A percentile compares a stretch with the other conserved stretches of the same genome.
These are phyloP conservation scores for Phoenicopterus ruber DNA, from an alignment of 2,113 vertebrate species.

Conservation along the genomic window DNA sequence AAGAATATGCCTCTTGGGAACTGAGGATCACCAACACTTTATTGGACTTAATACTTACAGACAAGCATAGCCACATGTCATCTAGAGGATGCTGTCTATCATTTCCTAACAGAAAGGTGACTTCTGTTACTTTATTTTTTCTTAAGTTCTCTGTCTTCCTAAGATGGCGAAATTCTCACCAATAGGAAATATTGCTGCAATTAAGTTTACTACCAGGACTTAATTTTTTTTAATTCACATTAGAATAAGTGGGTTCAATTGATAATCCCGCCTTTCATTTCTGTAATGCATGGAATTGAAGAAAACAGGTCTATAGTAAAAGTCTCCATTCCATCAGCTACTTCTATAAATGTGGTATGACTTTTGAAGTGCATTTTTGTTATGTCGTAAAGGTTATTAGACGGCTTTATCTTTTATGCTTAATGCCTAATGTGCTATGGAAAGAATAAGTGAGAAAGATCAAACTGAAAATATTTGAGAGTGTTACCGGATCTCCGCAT, in stretches of 20 bases:
- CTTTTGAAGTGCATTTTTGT: background rate
- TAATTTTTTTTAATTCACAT: background rate
- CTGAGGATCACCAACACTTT: background rate
- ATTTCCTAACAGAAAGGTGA: background rate
- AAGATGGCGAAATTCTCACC: background rate
- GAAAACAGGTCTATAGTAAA: background rate
- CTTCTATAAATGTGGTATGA: background rate
- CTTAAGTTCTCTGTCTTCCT: background rate
- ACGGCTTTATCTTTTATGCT: background rate
- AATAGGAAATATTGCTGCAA: background rate
- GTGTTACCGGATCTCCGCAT: background rate
- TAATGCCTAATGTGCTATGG: background rate
- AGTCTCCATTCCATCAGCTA: background rate
- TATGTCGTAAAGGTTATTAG: background rate
- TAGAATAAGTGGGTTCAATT: background rate
- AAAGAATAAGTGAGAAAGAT: background rate
- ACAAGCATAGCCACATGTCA: background rate
- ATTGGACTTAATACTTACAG: background rate
- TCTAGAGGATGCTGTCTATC: background rate
- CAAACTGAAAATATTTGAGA: background rate
- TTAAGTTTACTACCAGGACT: background rate
- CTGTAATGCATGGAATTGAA: background rate
- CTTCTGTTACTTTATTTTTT: background rate
- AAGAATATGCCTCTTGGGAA: background rate
- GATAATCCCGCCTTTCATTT: background rate